phyloP scores from a whole-genome alignment of 2,797 vertebrate genomes.

The Hyperoplus lanceolatus region DNA sequence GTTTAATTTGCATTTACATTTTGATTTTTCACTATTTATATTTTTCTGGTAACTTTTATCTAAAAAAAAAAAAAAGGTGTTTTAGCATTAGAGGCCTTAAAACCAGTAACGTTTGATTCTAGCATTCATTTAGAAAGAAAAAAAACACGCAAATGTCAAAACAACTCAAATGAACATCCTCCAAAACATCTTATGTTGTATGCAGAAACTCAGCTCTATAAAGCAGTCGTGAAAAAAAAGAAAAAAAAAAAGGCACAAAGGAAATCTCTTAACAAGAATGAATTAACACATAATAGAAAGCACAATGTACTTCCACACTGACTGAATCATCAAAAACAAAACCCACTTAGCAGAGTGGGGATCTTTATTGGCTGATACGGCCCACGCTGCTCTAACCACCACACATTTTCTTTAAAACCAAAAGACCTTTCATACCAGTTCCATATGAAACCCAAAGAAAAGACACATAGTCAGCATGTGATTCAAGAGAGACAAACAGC shows the following conservation, averaged over 20 bases:
- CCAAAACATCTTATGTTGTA: constrained; percentile 16
- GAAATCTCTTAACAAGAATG: constrained; percentile 44
- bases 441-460: constrained; percentile 17
- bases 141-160: constrained; percentile 10
- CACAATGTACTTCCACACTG: constrained; percentile 30
- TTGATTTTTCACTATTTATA: background rate
- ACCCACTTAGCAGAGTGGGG: constrained; percentile 6
- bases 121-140: constrained; percentile 7
- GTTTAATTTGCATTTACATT: background rate
- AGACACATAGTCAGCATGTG: constrained; percentile 15
- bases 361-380: constrained; percentile 18
- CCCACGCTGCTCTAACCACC: constrained; percentile 23
- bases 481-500: constrained; percentile 26
- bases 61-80: background rate
- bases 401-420: constrained; percentile 20
- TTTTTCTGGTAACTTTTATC: constrained; percentile 11
- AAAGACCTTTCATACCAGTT: constrained; percentile 5
- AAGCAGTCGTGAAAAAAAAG: constrained; percentile 51
- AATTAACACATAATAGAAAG: constrained; percentile 30
- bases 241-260: constrained; percentile 60
- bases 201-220: constrained; percentile 27
- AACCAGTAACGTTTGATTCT: constrained; percentile 55
- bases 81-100: constrained; percentile 14
- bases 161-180: constrained; percentile 34
- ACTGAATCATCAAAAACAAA: constrained; percentile 9